Conservation (phyloP, 1,140 invertebrate genomes). For the Hylaeus anthracinus region DNA sequence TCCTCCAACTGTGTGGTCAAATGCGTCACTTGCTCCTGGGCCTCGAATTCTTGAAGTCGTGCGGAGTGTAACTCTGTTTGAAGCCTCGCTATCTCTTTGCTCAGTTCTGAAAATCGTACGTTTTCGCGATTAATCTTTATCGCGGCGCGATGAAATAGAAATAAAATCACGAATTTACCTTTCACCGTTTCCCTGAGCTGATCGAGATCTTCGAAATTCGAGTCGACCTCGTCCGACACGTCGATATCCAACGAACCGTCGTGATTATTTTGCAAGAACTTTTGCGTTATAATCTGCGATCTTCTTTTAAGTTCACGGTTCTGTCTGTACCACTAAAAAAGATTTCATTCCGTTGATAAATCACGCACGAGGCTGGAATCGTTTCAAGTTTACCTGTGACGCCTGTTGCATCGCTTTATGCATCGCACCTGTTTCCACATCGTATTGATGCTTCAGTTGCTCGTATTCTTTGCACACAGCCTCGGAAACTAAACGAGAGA, state of each 20-base stretch:
- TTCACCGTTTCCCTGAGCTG: conserved; percentile 85
- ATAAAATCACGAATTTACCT: conserved; percentile 65
- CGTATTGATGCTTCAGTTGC: conserved; percentile 86
- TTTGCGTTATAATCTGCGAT: conserved; percentile 84
- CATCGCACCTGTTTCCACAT: conserved; percentile 87
- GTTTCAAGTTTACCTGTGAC: conserved; percentile 72
- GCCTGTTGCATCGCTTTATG: conserved; percentile 83
- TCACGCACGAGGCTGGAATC: background rate
- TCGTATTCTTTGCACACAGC: conserved; percentile 88
- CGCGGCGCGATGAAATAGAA: background rate
- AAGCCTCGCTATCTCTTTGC: conserved; percentile 83
- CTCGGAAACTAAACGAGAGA: conserved; percentile 82
- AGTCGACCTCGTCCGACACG: conserved; percentile 80
- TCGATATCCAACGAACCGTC: conserved; percentile 72
- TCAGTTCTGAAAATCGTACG: conserved; percentile 80
- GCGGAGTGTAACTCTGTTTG: conserved; percentile 86
- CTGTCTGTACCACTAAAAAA: conserved; percentile 87
- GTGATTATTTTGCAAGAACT: conserved; percentile 77
- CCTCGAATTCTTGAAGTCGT: conserved; percentile 86
- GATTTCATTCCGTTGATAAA: conserved; percentile 6
- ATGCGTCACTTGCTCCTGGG: conserved; percentile 83
- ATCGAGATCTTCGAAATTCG: conserved; percentile 85
- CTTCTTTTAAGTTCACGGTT: conserved; percentile 86
- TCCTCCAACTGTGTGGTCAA: conserved; percentile 82
- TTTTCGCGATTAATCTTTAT: background rate